These are phyloP conservation scores for Cloeon dipterum DNA, from an alignment of 2,888 invertebrate genomes.

Conservation along the genomic window DNA sequence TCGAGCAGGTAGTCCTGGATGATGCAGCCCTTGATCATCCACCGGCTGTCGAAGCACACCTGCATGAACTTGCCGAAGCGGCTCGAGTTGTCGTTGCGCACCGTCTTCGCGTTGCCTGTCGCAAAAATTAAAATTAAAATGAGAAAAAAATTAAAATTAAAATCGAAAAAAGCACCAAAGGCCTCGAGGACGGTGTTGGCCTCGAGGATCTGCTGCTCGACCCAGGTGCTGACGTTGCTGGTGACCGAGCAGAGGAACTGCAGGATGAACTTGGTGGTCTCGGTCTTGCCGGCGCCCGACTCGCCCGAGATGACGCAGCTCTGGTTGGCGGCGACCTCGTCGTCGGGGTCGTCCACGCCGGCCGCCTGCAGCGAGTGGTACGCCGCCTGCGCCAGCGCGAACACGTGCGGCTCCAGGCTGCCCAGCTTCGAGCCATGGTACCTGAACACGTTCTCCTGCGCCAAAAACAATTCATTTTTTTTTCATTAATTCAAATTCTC, in stretches of 20 bases:
- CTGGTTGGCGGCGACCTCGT: conserved; percentile 5
- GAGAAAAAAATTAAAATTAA: background rate
- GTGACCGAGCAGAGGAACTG: conserved; percentile 81
- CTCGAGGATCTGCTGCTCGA: conserved; percentile 86
- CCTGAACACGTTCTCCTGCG: conserved; percentile 56
- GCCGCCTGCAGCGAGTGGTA: conserved; percentile 47
- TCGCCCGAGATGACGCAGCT: conserved; percentile 72
- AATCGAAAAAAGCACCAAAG: conserved; percentile 42
- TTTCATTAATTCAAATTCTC: too few relatives aligned
- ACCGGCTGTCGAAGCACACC: conserved; percentile 70
- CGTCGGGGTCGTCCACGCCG: conserved; percentile 11
- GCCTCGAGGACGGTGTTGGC: conserved; percentile 84
- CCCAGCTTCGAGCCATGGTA: conserved; percentile 69
- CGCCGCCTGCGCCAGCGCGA: conserved; percentile 74
- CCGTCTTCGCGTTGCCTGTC: conserved; percentile 77
- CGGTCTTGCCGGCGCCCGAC: conserved; percentile 84
- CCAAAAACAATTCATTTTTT: too few relatives aligned
- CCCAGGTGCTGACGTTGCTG: conserved; percentile 66
- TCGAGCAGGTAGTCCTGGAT: conserved; percentile 78
- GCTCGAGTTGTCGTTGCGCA: conserved; percentile 80
- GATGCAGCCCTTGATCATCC: conserved; percentile 77
- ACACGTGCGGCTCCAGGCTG: conserved; percentile 64
- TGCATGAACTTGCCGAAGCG: conserved; percentile 93
- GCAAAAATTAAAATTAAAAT: too few relatives aligned
- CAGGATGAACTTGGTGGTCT: conserved; percentile 75